phyloP scores from a whole-genome alignment of 2,888 invertebrate genomes.

The Portevinia maculata region DNA sequence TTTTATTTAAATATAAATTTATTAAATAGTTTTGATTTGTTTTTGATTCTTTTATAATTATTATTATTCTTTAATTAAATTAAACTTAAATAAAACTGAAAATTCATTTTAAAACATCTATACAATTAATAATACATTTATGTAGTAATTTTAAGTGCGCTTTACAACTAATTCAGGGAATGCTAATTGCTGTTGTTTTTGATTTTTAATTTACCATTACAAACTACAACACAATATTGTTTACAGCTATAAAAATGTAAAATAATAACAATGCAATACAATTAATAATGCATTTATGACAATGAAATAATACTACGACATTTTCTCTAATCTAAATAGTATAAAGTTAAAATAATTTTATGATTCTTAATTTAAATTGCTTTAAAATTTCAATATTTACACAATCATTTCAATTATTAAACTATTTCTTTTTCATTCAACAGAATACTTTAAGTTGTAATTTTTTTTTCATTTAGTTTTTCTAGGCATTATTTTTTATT shows the following conservation, averaged over 20 bases:
- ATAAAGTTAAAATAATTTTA: slow-evolving; percentile 1
- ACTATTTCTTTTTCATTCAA: background rate
- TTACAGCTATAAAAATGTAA: slow-evolving; percentile 2
- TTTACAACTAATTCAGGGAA: slow-evolving; percentile 40
- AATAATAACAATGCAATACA: slow-evolving; percentile 19
- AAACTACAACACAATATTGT: slow-evolving; percentile 18
- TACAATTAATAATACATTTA: slow-evolving; percentile 16
- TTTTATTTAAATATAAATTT: slow-evolving; percentile 48
- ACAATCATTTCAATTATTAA: background rate
- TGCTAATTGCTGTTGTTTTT: slow-evolving; percentile 19
- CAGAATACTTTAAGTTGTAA: background rate
- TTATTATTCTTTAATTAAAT: slow-evolving; percentile 40
- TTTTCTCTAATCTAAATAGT: slow-evolving; percentile 25
- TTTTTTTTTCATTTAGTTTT: background rate
- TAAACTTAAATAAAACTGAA: slow-evolving; percentile 40
- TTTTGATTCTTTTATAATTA: slow-evolving; percentile 16
- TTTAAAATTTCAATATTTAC: slow-evolving; percentile 19
- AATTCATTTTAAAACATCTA: slow-evolving; percentile 13
- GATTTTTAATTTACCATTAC: slow-evolving; percentile 5
- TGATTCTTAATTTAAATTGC: background rate
- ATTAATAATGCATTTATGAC: slow-evolving; percentile 20
- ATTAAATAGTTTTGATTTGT: slow-evolving; percentile 28
- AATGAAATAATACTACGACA: slow-evolving; percentile 45
- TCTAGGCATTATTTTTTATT: background rate
- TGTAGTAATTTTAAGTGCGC: slow-evolving; percentile 13